Evolutionary conservation across 1,140 invertebrate species (phyloP).

Genomic region (Heliconius nattereri): DNA sequence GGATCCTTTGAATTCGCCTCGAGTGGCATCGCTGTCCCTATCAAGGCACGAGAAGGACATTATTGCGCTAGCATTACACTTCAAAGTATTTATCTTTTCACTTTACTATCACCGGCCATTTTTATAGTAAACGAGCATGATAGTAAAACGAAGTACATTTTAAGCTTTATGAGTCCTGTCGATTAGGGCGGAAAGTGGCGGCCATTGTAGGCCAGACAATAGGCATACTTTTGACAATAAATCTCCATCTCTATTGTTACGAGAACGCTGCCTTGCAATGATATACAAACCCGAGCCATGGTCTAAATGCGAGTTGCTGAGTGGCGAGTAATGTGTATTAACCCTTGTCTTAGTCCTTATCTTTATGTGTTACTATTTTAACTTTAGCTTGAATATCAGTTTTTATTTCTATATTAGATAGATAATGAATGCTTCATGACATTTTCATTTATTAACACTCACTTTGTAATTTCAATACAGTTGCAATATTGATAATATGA

Average conservation of each 20-base stretch:
- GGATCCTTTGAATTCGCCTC: slow-evolving; percentile 30
- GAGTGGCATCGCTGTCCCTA: slow-evolving; percentile 24
- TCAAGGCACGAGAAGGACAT: slow-evolving; percentile 4
- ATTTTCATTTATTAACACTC: too few relatives aligned
- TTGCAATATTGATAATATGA: too few relatives aligned
- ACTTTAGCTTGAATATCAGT: too few relatives aligned
- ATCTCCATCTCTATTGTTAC: slow-evolving; percentile 18
- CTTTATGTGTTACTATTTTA: neutral
- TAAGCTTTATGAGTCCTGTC: slow-evolving; percentile 21
- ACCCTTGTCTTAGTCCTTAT: neutral
- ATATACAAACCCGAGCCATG: slow-evolving; percentile 19
- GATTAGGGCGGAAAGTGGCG: slow-evolving; percentile 22
- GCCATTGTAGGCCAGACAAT: slow-evolving; percentile 23
- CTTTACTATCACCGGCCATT: neutral
- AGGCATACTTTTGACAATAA: slow-evolving; percentile 25
- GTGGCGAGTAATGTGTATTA: neutral
- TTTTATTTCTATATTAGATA: too few relatives aligned
- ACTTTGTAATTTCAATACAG: too few relatives aligned
- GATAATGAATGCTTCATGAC: too few relatives aligned
- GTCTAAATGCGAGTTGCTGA: neutral
- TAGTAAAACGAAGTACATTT: slow-evolving; percentile 17
- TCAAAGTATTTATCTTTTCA: slow-evolving; percentile 10
- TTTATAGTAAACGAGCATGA: neutral
- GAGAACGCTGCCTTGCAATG: slow-evolving; percentile 9
- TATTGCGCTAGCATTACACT: neutral